Evolutionary conservation across 2,113 vertebrate genomes (phyloP), one percentile per base, ranked within the genome.

Genomic region (Pachypanchax playfairii): DNA sequence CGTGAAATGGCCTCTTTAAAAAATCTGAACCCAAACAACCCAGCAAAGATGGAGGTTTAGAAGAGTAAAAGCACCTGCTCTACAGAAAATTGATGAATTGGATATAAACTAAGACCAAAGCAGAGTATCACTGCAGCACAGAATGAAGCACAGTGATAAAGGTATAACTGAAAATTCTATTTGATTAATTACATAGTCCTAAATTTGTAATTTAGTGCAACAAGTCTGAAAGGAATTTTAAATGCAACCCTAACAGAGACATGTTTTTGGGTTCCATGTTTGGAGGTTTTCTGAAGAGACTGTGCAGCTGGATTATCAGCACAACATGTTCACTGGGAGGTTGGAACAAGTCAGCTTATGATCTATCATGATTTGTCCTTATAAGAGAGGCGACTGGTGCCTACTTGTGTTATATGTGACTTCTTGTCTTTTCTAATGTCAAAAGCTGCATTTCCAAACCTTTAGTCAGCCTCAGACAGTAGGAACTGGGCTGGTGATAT

Each of bases 321-420:
- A 53, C 51, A 78, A 60, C 56, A 58, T 75, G 78, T 81, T 78
- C 80, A 67, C 63, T 52, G 56, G 0, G 54, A 61, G 55, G 61
- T 72, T 67, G 54, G 67, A 68, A 61, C 8, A 1, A 46, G 80
- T 78, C 73, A 74, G 72, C 39, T 25, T 20, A 53, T 47, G 73
- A 57, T 73, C 67, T 70, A 69, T 64, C 55, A 51, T 54, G 26
- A 0, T 53, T 38, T n/a, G 38, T 31, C 28, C 26, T 73, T 35
- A 77, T 44, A 71, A 64, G 57, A 50, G 46, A 64, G 33, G 35
- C 52, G 48, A 57, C 38, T 55, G 41, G 6, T 0, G n/a, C 31
- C 61, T 38, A 67, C 47, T 39, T 31, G 31, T 52, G 52, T 76
- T 5, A 65, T 59, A 69, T 79, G 69, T 11, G 58, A 80, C 65